Base-by-base conservation (phyloP, 2,797 vertebrate species). In the Takifugu rubripes region DNA sequence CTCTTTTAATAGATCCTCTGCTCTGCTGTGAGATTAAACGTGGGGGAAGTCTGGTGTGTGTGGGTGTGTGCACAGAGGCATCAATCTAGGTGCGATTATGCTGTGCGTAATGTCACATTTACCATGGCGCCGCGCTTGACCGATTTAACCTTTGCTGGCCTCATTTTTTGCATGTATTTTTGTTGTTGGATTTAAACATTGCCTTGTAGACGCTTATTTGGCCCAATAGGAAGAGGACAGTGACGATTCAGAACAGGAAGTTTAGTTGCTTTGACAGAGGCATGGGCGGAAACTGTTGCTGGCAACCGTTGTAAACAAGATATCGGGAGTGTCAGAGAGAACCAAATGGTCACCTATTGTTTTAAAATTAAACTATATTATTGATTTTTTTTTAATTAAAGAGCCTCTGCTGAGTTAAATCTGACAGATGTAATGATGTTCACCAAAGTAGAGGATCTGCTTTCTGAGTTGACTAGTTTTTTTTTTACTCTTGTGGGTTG, bases 1-100 rank as follows among this genome's bases (percentile, higher is more conserved):
- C 83, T 82, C 74, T 75, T 77, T 47, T 49, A 4, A 17, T 21
- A 40, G 52, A 49, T 21, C 78, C 40, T 77, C 61, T 81, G 64
- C 86, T 85, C 79, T 87, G 72, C 77, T 72, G 1, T 81, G 24
- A 70, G 57, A 55, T 72, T 17, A 24, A 54, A 53, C 40, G 53
- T 49, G 46, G n/a, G 77, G 82, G 84, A 86, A 84, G 84, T 86
- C 53, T 48, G 42, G 21, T 59, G 0, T 59, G n/a, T 42, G 36
- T 3, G 36, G 1, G 5, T 44, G 36, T 14, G 36, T 36, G 10
- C 12, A 3, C 36, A 14, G 12, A 40, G 14, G 10, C 12, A 10
- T 8, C 12, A 2, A 11, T 40, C 8, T 40, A 14, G 10, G 2
- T 40, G 27, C 12, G 9, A 40, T 14, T 40, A 10, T 40, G 36